Evolutionary conservation across 2,797 vertebrate species (phyloP).

Genomic region (Podargus strigoides): DNA sequence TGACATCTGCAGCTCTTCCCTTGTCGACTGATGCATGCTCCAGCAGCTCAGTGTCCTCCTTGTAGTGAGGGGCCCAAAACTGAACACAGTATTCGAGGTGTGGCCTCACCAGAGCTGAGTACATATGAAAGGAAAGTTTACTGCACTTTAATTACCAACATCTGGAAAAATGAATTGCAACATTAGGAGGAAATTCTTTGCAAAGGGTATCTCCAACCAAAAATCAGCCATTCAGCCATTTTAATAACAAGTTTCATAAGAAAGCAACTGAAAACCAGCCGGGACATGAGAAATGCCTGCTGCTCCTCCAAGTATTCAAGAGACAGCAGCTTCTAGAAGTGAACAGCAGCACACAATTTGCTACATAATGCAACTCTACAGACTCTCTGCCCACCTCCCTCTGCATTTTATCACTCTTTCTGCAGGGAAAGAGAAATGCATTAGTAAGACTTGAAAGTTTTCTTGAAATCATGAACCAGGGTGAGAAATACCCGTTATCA

Average conservation of each 20-base stretch:
- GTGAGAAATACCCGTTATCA: accelerated
- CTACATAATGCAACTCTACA: not conserved
- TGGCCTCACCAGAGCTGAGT: too few species aligned
- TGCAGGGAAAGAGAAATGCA: not conserved
- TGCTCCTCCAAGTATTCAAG: not conserved
- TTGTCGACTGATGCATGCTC: too few species aligned
- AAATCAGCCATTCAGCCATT: not conserved
- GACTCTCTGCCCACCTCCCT: not conserved
- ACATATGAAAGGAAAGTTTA: not conserved
- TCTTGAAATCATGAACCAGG: not conserved
- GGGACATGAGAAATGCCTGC: not conserved
- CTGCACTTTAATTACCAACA: slow-evolving; percentile 14
- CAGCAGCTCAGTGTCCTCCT: too few species aligned
- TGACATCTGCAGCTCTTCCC: too few species aligned
- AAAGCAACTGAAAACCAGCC: not conserved
- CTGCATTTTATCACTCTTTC: not conserved
- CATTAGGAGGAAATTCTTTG: not conserved
- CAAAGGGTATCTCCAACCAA: not conserved
- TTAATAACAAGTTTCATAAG: not conserved
- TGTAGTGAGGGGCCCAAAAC: too few species aligned
- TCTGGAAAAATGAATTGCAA: slow-evolving; percentile 9
- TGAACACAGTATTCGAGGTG: too few species aligned
- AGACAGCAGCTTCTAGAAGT: not conserved
- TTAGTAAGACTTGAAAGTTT: not conserved
- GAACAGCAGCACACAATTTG: not conserved